Evolutionary conservation across 2,797 vertebrate species (phyloP).

Genomic region (Bovichtus variegatus): DNA sequence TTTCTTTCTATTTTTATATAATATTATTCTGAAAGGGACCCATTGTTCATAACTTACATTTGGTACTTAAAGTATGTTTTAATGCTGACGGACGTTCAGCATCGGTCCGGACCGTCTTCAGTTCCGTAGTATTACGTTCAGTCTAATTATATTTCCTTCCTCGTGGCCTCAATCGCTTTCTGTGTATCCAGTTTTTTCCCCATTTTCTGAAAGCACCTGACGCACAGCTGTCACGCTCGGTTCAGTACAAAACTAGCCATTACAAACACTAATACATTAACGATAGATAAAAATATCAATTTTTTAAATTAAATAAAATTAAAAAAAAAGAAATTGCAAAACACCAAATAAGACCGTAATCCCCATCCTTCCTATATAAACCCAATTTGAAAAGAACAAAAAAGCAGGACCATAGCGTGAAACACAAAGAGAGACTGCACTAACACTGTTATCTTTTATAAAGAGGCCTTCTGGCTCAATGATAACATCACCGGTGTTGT

Average conservation of each 20-base stretch:
- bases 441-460: neutral
- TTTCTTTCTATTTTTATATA: neutral
- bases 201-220: no score
- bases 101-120: neutral
- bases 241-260: neutral
- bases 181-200: no score
- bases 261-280: no score
- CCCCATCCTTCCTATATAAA: neutral
- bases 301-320: no score
- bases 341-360: no score
- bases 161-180: no score
- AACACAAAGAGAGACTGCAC: neutral
- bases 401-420: neutral
- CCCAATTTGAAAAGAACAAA: neutral
- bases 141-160: neutral
- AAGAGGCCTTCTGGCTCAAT: neutral
- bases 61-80: no score
- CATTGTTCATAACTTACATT: no score
- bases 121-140: neutral
- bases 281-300: no score
- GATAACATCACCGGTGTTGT: neutral
- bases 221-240: neutral
- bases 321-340: no score
- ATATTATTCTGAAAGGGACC: neutral
- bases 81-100: no score